A percentile compares a stretch with the other conserved stretches of the same genome.
These are phyloP conservation scores for Phoebastria nigripes DNA, from an alignment of 2,797 vertebrate species.

Conservation along the genomic window DNA sequence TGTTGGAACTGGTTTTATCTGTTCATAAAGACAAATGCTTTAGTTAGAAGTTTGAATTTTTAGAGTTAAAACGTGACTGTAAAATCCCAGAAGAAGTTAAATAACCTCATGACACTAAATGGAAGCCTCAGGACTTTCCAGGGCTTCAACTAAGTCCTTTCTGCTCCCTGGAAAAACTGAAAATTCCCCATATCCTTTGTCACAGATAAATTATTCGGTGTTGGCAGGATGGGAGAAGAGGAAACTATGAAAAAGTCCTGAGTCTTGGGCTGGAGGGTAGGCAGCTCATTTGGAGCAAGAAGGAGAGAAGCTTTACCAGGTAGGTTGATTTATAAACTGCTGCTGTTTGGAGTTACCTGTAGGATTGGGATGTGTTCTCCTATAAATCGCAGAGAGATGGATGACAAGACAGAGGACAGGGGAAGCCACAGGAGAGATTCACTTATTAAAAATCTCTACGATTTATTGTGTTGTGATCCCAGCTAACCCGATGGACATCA, in stretches of 20 bases:
- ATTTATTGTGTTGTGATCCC: not conserved
- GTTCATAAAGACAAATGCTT: not conserved
- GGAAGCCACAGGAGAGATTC: not conserved
- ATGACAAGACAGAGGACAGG: not conserved
- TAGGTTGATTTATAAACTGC: not conserved
- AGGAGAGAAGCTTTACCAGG: not conserved
- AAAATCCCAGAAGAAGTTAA: not conserved
- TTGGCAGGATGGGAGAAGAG: not conserved
- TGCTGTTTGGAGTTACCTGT: not conserved
- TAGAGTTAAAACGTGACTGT: not conserved
- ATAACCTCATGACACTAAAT: not conserved
- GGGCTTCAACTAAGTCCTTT: not conserved
- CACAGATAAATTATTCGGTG: not conserved
- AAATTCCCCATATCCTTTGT: not conserved
- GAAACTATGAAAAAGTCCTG: not conserved
- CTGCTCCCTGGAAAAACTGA: not conserved
- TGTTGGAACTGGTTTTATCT: not conserved
- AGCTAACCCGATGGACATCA: not conserved
- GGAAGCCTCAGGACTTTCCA: not conserved
- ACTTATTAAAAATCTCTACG: not conserved
- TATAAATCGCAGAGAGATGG: not conserved
- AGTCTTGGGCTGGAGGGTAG: not conserved
- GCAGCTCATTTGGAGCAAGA: not conserved
- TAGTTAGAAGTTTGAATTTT: not conserved
- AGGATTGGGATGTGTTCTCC: not conserved